Conservation (phyloP, 2,888 invertebrate genomes). For the Byasa hedistus region DNA sequence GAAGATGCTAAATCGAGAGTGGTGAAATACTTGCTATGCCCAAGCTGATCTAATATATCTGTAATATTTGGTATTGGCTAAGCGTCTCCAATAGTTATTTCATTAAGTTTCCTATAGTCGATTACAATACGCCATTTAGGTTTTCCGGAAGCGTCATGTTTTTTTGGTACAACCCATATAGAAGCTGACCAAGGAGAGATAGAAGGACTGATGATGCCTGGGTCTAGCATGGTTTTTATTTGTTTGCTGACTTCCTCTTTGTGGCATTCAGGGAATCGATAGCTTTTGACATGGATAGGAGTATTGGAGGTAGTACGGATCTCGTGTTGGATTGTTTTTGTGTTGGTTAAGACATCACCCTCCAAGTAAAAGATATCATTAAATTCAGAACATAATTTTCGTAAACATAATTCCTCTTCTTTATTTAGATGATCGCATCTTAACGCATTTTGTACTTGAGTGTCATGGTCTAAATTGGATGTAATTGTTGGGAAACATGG, state of each 20-base stretch:
- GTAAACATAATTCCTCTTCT: no score
- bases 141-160: conserved; percentile 34
- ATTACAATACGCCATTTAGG: conserved; percentile 36
- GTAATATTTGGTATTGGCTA: conserved; percentile 38
- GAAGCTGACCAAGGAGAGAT: conserved; percentile 38
- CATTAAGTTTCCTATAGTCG: conserved; percentile 36
- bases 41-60: conserved; percentile 38
- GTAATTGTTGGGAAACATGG: no score
- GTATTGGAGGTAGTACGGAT: conserved; percentile 28
- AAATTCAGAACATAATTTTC: no score
- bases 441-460: no score
- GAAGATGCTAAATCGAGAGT: not conserved
- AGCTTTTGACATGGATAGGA: conserved; percentile 34
- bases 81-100: conserved; percentile 35
- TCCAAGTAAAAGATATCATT: no score
- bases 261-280: conserved; percentile 36
- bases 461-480: no score
- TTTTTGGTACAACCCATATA: conserved; percentile 39
- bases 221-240: conserved; percentile 34
- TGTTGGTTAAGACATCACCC: not conserved
- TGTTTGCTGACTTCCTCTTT: conserved; percentile 34
- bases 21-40: conserved; percentile 16
- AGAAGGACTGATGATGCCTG: conserved; percentile 35
- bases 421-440: no score
- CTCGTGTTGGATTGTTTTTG: conserved; percentile 30